phyloP scores from a whole-genome alignment of 2,888 invertebrate species.

The Anarsia innoxiella region DNA sequence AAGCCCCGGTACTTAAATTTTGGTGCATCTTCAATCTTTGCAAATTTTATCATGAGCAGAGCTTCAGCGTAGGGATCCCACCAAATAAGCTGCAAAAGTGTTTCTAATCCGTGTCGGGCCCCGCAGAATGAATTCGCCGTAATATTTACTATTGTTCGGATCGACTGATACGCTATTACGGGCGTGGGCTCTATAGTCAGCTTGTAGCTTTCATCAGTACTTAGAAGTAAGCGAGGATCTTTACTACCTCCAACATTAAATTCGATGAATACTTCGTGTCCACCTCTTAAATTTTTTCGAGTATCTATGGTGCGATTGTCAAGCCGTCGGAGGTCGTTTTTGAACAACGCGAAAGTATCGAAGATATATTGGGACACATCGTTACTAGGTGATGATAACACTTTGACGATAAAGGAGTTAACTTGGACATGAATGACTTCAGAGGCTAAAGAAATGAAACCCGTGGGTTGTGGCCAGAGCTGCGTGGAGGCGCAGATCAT shows the following conservation, averaged over 20 bases:
- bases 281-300: too few species aligned
- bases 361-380: conserved; percentile 34
- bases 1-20: conserved; percentile 85
- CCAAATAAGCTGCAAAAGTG: conserved; percentile 84
- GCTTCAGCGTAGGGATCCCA: conserved; percentile 77
- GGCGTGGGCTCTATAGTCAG: conserved; percentile 70
- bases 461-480: conserved; percentile 86
- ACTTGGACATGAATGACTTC: conserved; percentile 76
- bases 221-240: conserved; percentile 74
- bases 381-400: conserved; percentile 40
- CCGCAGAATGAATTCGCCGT: conserved; percentile 81
- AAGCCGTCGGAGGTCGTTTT: conserved; percentile 54
- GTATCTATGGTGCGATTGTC: conserved; percentile 42
- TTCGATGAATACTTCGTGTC: too few species aligned
- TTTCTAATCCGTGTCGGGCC: conserved; percentile 83
- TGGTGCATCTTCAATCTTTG: conserved; percentile 83
- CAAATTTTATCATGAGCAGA: conserved; percentile 78
- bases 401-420: conserved; percentile 64
- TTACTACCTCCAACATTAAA: conserved; percentile 61
- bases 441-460: conserved; percentile 76
- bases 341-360: conserved; percentile 63
- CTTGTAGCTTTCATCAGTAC: conserved; percentile 83
- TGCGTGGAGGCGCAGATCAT: conserved; percentile 82
- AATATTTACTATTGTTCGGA: conserved; percentile 76
- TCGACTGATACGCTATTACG: too few species aligned